Percentiles rank a stretch among this genome's conserved stretches.
These are phyloP conservation scores for Hypolimnas misippus DNA, from an alignment of 2,888 invertebrate species.

Conservation along the genomic window DNA sequence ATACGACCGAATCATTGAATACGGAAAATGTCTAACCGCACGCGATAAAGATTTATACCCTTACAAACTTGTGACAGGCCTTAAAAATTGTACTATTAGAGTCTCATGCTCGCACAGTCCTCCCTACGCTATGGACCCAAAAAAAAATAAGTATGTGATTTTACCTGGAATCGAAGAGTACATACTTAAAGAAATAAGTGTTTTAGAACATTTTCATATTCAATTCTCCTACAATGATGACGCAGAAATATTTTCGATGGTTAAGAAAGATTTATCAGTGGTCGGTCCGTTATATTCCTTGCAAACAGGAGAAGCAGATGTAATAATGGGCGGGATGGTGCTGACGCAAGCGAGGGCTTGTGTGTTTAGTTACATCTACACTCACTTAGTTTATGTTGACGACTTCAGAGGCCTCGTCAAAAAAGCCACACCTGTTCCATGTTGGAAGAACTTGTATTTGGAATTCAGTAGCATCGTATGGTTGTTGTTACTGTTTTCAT, in stretches of 20 bases:
- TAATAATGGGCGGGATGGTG: slow-evolving; percentile 48
- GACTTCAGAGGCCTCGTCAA: slow-evolving; percentile 55
- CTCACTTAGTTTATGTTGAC: slow-evolving; percentile 54
- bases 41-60: slow-evolving; percentile 48
- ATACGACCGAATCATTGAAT: slow-evolving; percentile 52
- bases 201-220: slow-evolving; percentile 53
- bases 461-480: slow-evolving; percentile 54
- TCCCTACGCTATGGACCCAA: slow-evolving; percentile 53
- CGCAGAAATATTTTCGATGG: slow-evolving; percentile 42
- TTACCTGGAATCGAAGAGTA: slow-evolving; percentile 47
- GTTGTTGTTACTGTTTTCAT: slow-evolving; percentile 48
- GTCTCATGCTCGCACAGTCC: slow-evolving; percentile 56
- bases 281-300: slow-evolving; percentile 48
- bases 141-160: slow-evolving; percentile 8
- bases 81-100: slow-evolving; percentile 58
- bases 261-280: slow-evolving; percentile 46
- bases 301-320: slow-evolving; percentile 46
- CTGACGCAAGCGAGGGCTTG: slow-evolving; percentile 46
- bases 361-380: slow-evolving; percentile 52
- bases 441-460: slow-evolving; percentile 54
- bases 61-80: slow-evolving; percentile 51
- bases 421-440: slow-evolving; percentile 46
- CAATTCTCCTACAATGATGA: slow-evolving; percentile 49
- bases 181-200: slow-evolving; percentile 51
- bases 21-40: slow-evolving; percentile 53